Evolutionary conservation across 2,113 vertebrate species (phyloP).

Genomic region (Thamnophis sirtalis): DNA sequence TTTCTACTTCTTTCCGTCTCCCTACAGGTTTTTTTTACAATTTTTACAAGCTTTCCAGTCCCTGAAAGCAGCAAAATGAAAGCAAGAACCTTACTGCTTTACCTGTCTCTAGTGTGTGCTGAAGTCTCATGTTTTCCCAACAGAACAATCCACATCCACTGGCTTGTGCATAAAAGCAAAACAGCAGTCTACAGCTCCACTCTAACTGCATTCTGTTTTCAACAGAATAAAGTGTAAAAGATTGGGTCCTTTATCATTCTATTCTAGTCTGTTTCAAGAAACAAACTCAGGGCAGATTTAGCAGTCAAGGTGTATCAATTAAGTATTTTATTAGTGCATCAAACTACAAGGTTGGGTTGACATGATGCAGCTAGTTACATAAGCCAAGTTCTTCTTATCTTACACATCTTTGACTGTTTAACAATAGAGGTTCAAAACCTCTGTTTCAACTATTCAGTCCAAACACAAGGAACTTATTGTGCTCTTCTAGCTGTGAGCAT

Average conservation of each 20-base stretch:
- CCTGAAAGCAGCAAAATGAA: too few species aligned
- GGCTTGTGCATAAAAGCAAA: not conserved
- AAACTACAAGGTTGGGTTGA: not conserved
- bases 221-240: not conserved
- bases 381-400: not conserved
- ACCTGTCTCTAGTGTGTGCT: not conserved
- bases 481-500: conserved; percentile 91
- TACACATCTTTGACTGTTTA: not conserved
- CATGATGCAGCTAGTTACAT: fast-evolving
- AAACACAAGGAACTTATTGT: conserved; percentile 64
- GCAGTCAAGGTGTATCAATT: not conserved
- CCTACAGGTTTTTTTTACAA: not conserved
- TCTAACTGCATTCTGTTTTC: not conserved
- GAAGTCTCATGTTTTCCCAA: not conserved
- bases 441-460: not conserved
- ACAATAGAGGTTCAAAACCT: fast-evolving
- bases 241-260: not conserved
- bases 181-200: not conserved
- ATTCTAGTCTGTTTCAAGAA: not conserved
- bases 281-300: not conserved
- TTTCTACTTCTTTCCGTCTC: not conserved
- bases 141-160: too few species aligned
- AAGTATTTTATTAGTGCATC: conserved; percentile 28
- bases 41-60: not conserved
- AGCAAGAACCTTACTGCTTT: not conserved